Percentiles rank a stretch among this genome's conserved stretches.
These are phyloP conservation scores for Adineta ricciae DNA, from an alignment of 2,888 invertebrate species.

Conservation along the genomic window DNA sequence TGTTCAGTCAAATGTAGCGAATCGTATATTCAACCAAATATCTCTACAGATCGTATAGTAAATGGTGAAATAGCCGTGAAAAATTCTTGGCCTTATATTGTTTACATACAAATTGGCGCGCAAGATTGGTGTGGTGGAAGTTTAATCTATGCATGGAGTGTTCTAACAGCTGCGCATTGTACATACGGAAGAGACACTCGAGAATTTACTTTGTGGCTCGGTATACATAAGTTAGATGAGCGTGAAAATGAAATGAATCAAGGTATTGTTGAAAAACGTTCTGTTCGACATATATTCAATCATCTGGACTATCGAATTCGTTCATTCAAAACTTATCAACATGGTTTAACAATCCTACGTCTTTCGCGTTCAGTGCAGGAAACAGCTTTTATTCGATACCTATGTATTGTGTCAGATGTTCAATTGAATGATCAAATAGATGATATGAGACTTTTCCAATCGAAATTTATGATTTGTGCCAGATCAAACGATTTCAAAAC, in stretches of 20 bases:
- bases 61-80: neutral
- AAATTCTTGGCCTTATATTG: neutral
- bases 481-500: neutral
- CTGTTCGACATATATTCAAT: neutral
- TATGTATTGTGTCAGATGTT: slow-evolving; percentile 21
- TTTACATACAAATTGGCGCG: neutral
- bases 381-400: slow-evolving; percentile 19
- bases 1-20: neutral
- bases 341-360: slow-evolving; percentile 25
- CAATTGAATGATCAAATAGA: slow-evolving; percentile 15
- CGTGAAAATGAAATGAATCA: neutral
- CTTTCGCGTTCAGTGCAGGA: neutral
- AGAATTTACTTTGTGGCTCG: neutral
- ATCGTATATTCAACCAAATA: neutral
- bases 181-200: neutral
- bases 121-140: neutral
- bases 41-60: neutral
- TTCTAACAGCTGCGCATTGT: neutral
- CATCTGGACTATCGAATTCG: neutral
- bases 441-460: neutral
- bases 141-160: neutral
- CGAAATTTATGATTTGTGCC: neutral
- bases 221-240: neutral
- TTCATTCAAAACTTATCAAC: slow-evolving; percentile 2
- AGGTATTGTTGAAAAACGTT: neutral